Percentiles rank a stretch among this genome's conserved stretches.
phyloP scores from a whole-genome alignment of 2,888 invertebrate genomes.

The Imbricaverruca yamaguchii region DNA sequence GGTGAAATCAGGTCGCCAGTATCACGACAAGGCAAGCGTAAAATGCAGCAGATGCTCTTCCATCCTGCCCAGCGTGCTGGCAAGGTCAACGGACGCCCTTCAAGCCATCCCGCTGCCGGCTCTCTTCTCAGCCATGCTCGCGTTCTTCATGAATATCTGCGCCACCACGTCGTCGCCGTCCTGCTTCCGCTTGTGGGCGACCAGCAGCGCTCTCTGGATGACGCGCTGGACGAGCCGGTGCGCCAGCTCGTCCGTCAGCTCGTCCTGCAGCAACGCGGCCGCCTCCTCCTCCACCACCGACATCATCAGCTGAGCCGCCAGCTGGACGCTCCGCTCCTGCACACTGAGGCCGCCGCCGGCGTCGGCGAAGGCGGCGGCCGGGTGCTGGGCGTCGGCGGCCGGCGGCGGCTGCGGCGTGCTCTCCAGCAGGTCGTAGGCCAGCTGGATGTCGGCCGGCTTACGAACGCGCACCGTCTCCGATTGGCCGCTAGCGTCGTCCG shows the following conservation, averaged over 20 bases:
- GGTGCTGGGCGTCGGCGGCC: background rate
- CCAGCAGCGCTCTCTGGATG: background rate
- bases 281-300: background rate
- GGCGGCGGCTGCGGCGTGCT: background rate
- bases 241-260: constrained; percentile 6
- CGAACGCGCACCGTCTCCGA: background rate
- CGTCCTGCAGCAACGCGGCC: background rate
- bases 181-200: background rate
- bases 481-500: background rate
- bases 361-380: background rate
- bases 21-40: no score
- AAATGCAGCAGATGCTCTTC: no score
- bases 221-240: background rate
- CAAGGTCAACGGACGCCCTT: no score
- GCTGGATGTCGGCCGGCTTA: background rate
- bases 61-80: no score
- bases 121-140: background rate
- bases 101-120: no score
- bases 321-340: background rate
- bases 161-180: background rate
- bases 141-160: background rate
- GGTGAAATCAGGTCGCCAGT: no score
- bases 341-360: background rate
- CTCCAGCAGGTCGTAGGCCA: background rate
- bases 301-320: background rate